Evolutionary conservation across 2,113 vertebrate species (phyloP).

Genomic region (Origma solitaria): DNA sequence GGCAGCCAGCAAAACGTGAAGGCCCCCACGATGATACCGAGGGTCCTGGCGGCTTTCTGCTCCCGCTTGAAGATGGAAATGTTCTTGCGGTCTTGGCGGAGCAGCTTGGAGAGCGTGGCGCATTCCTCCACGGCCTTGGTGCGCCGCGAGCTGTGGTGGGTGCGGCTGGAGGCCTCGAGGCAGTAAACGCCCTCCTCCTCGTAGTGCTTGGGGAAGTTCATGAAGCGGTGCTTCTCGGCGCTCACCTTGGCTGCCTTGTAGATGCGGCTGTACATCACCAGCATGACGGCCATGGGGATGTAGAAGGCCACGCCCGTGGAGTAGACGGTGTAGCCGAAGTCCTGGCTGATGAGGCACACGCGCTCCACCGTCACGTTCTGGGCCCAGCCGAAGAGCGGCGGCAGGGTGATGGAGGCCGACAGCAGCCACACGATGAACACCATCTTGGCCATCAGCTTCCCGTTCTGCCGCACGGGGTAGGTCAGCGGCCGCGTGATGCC

Average conservation of each 20-base stretch:
- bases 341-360: constrained; percentile 76
- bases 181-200: constrained; percentile 58
- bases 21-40: constrained; percentile 71
- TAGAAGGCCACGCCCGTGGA: constrained; percentile 76
- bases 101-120: constrained; percentile 68
- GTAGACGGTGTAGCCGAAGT: constrained; percentile 75
- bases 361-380: constrained; percentile 69
- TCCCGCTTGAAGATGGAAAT: constrained; percentile 78
- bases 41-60: constrained; percentile 74
- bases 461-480: constrained; percentile 68
- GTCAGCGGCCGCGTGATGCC: constrained; percentile 72
- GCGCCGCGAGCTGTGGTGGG: constrained; percentile 48
- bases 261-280: constrained; percentile 74
- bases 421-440: constrained; percentile 74
- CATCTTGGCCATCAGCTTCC: constrained; percentile 77
- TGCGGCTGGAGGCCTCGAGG: constrained; percentile 38
- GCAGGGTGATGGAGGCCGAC: constrained; percentile 73
- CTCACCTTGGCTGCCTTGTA: constrained; percentile 73
- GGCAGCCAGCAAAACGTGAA: constrained; percentile 76
- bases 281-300: constrained; percentile 75
- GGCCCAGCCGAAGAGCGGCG: constrained; percentile 73
- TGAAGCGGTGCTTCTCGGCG: constrained; percentile 70
- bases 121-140: constrained; percentile 65
- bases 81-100: constrained; percentile 70
- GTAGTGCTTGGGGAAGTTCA: constrained; percentile 57